These are phyloP conservation scores for Globodera ellingtonae DNA, from an alignment of 1,140 invertebrate species.

Conservation along the genomic window DNA sequence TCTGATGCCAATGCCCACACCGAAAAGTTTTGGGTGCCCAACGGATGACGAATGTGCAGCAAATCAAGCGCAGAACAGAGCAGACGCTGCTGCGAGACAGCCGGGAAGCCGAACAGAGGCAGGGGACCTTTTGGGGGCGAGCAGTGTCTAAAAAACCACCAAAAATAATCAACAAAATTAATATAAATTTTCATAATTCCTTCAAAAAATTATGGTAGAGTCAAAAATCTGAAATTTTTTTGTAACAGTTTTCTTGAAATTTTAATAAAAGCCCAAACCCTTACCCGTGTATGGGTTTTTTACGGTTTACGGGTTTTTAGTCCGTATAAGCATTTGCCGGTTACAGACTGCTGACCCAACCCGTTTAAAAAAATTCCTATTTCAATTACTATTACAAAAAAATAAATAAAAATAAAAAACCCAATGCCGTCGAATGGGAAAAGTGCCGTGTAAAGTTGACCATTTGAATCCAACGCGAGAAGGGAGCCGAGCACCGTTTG, in stretches of 20 bases:
- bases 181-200: no score
- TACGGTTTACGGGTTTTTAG: no score
- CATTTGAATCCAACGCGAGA: constrained; percentile 22
- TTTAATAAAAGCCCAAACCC: no score
- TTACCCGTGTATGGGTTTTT: no score
- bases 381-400: not conserved
- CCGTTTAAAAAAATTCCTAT: no score
- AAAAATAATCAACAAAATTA: not conserved
- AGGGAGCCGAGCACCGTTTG: not conserved
- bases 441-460: constrained; percentile 6
- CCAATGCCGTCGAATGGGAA: constrained; percentile 2
- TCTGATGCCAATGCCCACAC: constrained; percentile 16
- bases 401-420: not conserved
- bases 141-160: not conserved
- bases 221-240: not conserved
- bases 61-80: constrained; percentile 27
- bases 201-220: not conserved
- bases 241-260: no score
- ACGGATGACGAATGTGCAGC: constrained; percentile 19
- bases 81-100: not conserved
- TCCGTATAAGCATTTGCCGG: no score
- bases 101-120: constrained; percentile 2
- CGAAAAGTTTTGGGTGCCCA: constrained; percentile 3
- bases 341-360: no score
- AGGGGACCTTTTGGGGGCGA: constrained; percentile 9